Evolutionary conservation across 2,888 invertebrate species (phyloP), one percentile per base, ranked within the genome.

Genomic region (Drosophila picticornis): DNA sequence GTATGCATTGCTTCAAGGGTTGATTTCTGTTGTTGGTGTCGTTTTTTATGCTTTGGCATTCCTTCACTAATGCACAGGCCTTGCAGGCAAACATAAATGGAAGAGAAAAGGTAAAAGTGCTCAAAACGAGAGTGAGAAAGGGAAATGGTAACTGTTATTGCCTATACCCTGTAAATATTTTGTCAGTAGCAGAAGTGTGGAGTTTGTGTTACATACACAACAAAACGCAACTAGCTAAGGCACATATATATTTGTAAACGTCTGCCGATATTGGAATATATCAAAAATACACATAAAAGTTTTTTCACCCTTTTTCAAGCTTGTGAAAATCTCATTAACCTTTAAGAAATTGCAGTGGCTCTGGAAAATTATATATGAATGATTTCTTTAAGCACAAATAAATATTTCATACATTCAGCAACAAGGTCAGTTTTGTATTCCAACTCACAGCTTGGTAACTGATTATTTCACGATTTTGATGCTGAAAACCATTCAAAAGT

Each of bases 31-130:
- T 40, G 9, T 16, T 43, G 31, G 31, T 31, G 46, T 51, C 16
- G 19, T 56, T 57, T 64, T 63, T 43, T 38, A 48, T 67, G 70
- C 69, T 62, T 75, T 69, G 72, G 62, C 77, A 84, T 84, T 88
- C 88, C 90, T 34, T 67, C 66, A 81, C 66, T 75, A 77, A 59
- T 64, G 27, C 56, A 56, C 76, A 52, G 71, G 46, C 46, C 36
- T 55, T 48, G 67, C 46, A 48, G 46, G 16, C 36, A 22, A n/a
- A 38, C 67, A 27, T 53, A 48, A 38, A 46, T 16, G 25, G 16
- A 16, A 51, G 22, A 40, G 64, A 53, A 40, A 65, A 51, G 43
- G 59, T 27, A 51, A 64, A 38, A 32, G 56, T 22, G 22, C 19
- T 2, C 13, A n/a, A 56, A 38, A 13, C 16, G 22, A 25, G 22